Conservation (phyloP, 1,140 invertebrate genomes). For the Bemisia tabaci region DNA sequence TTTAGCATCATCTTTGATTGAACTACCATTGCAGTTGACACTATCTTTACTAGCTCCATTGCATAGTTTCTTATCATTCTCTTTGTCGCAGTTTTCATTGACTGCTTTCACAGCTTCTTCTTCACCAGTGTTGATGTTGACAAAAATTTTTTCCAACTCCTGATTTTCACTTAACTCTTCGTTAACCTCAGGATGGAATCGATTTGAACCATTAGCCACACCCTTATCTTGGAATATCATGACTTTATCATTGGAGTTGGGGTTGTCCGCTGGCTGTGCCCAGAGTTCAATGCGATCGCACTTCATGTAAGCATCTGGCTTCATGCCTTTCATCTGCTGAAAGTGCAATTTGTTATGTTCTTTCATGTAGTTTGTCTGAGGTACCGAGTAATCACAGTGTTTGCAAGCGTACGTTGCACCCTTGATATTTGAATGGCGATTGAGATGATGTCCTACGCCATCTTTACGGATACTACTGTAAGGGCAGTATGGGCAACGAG, state of each 20-base stretch:
- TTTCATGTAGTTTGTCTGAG: conserved; percentile 57
- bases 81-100: not conserved
- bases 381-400: conserved; percentile 70
- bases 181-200: conserved; percentile 21
- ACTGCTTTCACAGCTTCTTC: conserved; percentile 17
- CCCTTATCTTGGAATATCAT: conserved; percentile 31
- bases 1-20: not conserved
- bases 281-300: conserved; percentile 38
- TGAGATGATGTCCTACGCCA: conserved; percentile 55
- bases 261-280: conserved; percentile 29
- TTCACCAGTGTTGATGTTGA: conserved; percentile 41
- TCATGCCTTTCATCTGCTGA: conserved; percentile 38
- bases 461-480: conserved; percentile 59
- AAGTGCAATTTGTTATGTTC: conserved; percentile 73
- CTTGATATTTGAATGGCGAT: conserved; percentile 46
- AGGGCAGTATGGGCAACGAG: conserved; percentile 57
- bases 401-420: conserved; percentile 50
- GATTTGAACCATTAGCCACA: conserved; percentile 20
- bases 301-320: conserved; percentile 44
- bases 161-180: conserved; percentile 21
- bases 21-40: not conserved
- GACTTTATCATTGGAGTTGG: conserved; percentile 28
- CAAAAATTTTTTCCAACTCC: conserved; percentile 33
- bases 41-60: not conserved
- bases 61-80: not conserved